Evolutionary conservation across 2,888 invertebrate species (phyloP).

Genomic region (Phyllotreta striolata): DNA sequence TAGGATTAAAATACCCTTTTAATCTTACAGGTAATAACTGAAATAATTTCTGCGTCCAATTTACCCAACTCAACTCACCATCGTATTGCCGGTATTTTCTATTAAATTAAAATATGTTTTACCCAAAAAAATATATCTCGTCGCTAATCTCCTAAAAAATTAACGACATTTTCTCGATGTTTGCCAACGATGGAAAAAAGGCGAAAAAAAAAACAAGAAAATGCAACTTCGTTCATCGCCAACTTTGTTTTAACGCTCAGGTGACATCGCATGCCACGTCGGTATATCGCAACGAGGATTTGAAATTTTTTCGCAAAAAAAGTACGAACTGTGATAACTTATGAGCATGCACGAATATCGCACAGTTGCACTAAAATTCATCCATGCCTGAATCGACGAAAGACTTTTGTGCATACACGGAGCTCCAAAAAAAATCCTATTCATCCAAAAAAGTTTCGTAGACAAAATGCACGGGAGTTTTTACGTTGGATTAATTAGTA

Average conservation of each 20-base stretch:
- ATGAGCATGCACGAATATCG: slow-evolving; percentile 36
- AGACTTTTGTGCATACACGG: not conserved
- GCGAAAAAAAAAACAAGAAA: slow-evolving; percentile 15
- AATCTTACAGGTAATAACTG: no score
- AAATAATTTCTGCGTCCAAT: no score
- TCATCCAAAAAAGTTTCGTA: not conserved
- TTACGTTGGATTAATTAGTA: no score
- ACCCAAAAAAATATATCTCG: slow-evolving; percentile 6
- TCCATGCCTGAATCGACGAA: slow-evolving; percentile 30
- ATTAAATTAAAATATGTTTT: not conserved
- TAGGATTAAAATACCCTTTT: no score
- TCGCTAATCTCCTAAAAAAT: not conserved
- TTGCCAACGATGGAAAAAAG: slow-evolving; percentile 20
- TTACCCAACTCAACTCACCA: no score
- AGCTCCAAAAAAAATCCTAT: not conserved
- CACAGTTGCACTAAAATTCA: slow-evolving; percentile 31
- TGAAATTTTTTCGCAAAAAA: slow-evolving; percentile 32
- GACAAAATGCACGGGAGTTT: not conserved
- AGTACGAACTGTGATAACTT: slow-evolving; percentile 23
- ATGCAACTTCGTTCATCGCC: slow-evolving; percentile 21
- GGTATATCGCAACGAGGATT: slow-evolving; percentile 27
- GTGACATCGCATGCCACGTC: slow-evolving; percentile 33
- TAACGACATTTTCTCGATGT: slow-evolving; percentile 20
- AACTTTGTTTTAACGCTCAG: slow-evolving; percentile 35
- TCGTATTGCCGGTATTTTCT: no score